A percentile compares a stretch with the other conserved stretches of the same genome.
Conservation (phyloP, 2,888 invertebrate species). For the Yponomeuta sedellus region DNA sequence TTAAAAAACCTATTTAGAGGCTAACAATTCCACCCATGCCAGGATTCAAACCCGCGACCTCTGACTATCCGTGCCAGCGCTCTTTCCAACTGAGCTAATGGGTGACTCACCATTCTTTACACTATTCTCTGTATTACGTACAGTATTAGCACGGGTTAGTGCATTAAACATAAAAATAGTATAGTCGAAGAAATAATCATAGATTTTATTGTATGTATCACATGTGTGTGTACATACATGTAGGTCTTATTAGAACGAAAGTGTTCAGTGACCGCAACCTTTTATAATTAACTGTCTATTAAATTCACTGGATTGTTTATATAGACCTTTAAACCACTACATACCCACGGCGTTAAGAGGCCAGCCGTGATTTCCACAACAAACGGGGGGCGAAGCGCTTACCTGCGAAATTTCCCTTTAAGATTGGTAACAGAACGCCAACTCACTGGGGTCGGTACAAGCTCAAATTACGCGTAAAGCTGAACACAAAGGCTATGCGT, state of each 20-base stretch:
- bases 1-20: no score
- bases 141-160: no score
- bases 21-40: no score
- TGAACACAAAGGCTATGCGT: constrained; percentile 75
- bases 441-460: constrained; percentile 66
- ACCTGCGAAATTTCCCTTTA: constrained; percentile 47
- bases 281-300: neutral
- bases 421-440: constrained; percentile 37
- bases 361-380: constrained; percentile 49
- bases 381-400: constrained; percentile 44
- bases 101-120: no score
- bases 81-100: no score
- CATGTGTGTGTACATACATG: no score
- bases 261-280: neutral
- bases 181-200: no score
- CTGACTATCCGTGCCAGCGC: no score
- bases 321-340: neutral
- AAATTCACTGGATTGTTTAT: neutral
- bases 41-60: no score
- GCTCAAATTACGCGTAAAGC: constrained; percentile 75
- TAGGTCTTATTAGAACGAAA: neutral
- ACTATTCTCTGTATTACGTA: no score
- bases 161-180: no score
- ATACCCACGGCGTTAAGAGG: constrained; percentile 20
- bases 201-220: no score